Evolutionary conservation across 2,797 vertebrate species (phyloP).

Genomic region (Spinus olivaceus): DNA sequence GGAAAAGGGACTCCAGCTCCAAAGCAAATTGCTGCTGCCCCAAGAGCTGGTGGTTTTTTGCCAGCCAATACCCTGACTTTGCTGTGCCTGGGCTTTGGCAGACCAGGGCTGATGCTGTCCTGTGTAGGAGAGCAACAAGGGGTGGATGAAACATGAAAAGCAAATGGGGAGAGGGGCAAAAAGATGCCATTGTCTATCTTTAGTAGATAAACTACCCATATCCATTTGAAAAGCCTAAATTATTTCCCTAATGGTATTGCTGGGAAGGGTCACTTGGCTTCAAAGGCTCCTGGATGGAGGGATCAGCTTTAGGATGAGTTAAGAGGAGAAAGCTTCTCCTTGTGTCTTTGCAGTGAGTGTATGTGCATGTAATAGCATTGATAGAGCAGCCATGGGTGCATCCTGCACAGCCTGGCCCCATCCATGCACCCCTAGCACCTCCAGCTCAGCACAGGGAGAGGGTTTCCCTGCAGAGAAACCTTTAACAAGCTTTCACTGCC

Average conservation of each 20-base stretch:
- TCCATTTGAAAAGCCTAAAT: neutral
- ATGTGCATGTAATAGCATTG: rapidly evolving
- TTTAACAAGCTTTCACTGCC: neutral
- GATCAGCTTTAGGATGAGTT: neutral
- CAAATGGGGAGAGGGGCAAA: neutral
- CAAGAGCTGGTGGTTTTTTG: neutral
- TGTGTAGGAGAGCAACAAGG: neutral
- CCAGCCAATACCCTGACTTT: rapidly evolving
- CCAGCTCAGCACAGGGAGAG: neutral
- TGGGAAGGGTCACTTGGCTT: neutral
- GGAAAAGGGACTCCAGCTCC: neutral
- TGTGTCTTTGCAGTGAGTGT: neutral
- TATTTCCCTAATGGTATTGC: neutral
- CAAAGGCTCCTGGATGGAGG: neutral
- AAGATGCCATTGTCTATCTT: neutral
- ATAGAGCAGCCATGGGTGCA: rapidly evolving
- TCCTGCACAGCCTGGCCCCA: neutral
- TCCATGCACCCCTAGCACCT: neutral
- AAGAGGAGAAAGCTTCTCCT: neutral
- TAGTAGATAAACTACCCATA: neutral
- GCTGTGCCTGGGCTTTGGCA: neutral
- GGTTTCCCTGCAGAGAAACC: neutral
- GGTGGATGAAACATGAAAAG: neutral
- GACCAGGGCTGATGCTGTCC: neutral
- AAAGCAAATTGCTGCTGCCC: neutral